Base-by-base conservation (phyloP, 1,140 invertebrate species). In the Solenopsis fugax region DNA sequence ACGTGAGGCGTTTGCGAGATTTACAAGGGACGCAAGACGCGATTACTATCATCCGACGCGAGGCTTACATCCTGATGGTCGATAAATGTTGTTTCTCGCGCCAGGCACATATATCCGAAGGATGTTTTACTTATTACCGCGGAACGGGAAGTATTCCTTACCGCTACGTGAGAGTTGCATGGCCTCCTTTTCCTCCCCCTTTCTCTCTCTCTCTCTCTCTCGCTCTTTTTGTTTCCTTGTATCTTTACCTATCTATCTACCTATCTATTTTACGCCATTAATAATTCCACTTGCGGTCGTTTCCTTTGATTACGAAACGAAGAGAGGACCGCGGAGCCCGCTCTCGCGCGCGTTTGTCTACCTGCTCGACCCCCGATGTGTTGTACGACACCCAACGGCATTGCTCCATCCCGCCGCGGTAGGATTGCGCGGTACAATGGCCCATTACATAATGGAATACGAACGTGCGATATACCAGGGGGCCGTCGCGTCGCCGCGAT, bases 381-480 rank as follows among this genome's bases (percentile, higher is more conserved):
- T 50, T 92, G 87, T 92, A 88, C 89, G 91, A 92, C 89, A 91
- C 91, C 92, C 92, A 91, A 73, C 72, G 91, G 90, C 87, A 91
- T 93, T 92, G 89, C 92, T 90, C 77, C 75, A 48, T 80, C 62
- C 85, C 78, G 58, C 81, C 86, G 84, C 54, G 52, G 62, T 37
- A 69, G 88, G 86, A 90, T 92, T 90, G 88, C 85, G 78, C 76
- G 78, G 88, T 90, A 93, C 92, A 93, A 93, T 93, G 87, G 89
- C 80, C 92, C 92, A 92, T 93, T 93, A 92, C 92, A 93, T 92
- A 93, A 93, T 93, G 89, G 92, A 93, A 93, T 91, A 92, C 87
- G 92, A 82, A 90, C 89, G 86, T 90, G 87, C 76, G 80, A 84
- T 84, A 50, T 75, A 84, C 37, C 80, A 50, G 21, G 60, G 37